These are phyloP conservation scores for Drosophila flavopinicola DNA, from an alignment of 2,888 invertebrate genomes.

Conservation along the genomic window DNA sequence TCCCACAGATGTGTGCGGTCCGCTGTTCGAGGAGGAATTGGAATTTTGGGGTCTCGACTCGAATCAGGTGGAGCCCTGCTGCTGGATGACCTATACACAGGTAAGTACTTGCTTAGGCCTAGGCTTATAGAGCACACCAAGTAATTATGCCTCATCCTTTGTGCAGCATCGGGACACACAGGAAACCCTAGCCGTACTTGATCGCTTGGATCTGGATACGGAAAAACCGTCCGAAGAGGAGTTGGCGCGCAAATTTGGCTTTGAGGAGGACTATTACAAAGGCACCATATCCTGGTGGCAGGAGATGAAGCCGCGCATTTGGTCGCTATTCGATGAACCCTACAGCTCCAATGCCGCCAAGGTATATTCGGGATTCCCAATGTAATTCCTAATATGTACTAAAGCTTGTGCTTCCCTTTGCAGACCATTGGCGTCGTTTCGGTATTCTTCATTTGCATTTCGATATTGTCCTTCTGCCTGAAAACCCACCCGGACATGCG, in stretches of 20 bases:
- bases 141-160: neutral
- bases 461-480: conserved; percentile 99
- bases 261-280: conserved; percentile 96
- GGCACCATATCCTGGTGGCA: conserved; percentile 98
- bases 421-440: conserved; percentile 99
- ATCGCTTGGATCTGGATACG: conserved; percentile 98
- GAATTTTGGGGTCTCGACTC: conserved; percentile 99
- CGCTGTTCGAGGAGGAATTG: conserved; percentile 98
- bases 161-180: conserved; percentile 98
- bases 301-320: conserved; percentile 97
- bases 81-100: conserved; percentile 99
- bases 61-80: conserved; percentile 99
- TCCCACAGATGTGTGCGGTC: conserved; percentile 99
- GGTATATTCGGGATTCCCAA: conserved; percentile 85
- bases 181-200: conserved; percentile 98
- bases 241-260: conserved; percentile 98
- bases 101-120: conserved; percentile 85
- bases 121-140: too few species aligned
- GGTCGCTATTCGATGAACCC: conserved; percentile 99
- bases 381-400: neutral
- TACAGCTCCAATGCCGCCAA: conserved; percentile 99
- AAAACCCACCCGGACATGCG: conserved; percentile 99
- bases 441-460: conserved; percentile 99
- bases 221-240: conserved; percentile 99
- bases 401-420: neutral